Conservation (phyloP, 2,113 vertebrate genomes). For the Suncus etruscus region DNA sequence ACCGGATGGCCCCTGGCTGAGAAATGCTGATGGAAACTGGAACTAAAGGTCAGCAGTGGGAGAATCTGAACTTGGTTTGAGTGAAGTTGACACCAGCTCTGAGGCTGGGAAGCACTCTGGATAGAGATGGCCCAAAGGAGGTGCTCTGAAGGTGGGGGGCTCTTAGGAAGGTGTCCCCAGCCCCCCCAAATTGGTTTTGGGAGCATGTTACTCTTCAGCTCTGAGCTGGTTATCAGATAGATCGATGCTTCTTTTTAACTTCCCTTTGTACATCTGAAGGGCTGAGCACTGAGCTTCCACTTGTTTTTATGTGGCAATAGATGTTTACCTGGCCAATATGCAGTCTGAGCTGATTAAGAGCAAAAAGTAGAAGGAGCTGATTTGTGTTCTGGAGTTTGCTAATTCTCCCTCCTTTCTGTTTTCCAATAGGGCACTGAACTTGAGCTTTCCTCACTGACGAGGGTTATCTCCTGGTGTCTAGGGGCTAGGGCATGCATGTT, state of each 20-base stretch:
- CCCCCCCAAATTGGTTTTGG: background rate
- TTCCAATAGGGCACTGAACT: conserved; percentile 32
- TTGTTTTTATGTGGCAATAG: background rate
- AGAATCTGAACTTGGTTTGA: conserved; percentile 25
- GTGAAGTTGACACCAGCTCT: too few relatives aligned
- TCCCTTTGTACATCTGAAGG: background rate
- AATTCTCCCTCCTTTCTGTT: background rate
- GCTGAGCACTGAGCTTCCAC: background rate
- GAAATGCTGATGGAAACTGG: too few relatives aligned
- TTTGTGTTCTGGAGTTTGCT: background rate
- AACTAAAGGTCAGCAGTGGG: conserved; percentile 26
- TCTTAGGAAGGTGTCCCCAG: background rate
- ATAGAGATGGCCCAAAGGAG: too few relatives aligned
- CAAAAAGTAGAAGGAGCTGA: conserved; percentile 23
- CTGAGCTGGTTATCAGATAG: too few relatives aligned
- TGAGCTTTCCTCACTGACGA: background rate
- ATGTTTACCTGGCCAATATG: background rate
- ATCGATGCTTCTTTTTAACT: too few relatives aligned
- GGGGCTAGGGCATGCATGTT: background rate
- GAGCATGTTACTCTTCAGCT: background rate
- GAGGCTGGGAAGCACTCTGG: background rate
- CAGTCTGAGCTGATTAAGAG: conserved; percentile 30
- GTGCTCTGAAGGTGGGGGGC: too few relatives aligned
- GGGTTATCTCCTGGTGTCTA: background rate
- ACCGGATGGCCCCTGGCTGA: too few relatives aligned